Base-by-base conservation (phyloP, 2,797 vertebrate genomes). In the Potorous gilbertii region DNA sequence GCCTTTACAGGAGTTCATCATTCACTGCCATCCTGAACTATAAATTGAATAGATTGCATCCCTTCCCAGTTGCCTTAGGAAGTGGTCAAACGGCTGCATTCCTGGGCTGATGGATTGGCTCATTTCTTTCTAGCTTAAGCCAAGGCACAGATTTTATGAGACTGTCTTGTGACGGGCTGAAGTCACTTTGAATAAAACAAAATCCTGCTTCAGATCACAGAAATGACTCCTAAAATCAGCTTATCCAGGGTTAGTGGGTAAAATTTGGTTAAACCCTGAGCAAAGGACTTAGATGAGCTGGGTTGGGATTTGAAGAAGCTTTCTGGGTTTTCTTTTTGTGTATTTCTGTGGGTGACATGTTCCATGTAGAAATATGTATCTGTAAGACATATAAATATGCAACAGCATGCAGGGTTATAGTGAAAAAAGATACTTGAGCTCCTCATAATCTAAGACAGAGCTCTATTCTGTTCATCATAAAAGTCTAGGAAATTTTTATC, bases 41-140 rank as follows among this genome's bases (percentile, higher is more conserved):
- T 98, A 98, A 99, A 98, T 93, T 97, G 98, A 98, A 98, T 98
- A 98, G 98, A 98, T 98, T 98, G 97, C 98, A 98, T 96, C 98
- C 97, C 97, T 98, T 98, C 97, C 98, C 94, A 29, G 97, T 97
- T 97, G 98, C 98, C 97, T 98, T 98, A 98, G 98, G 98, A 99
- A 98, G 98, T 98, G 98, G 98, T 98, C 98, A 98, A 98, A 98
- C 89, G 66, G 98, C 97, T 94, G 1, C 98, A 98, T 99, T 98
- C 98, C 98, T 98, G 96, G 97, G 93, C 98, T 98, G 98, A 98
- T 98, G 98, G 98, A 98, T 98, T 98, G 98, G 97, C 52, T 92
- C 5, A 56, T 96, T 99, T 98, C 98, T 98, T 96, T 98, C 97
- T 97, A 98, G 95, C 96, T 96, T 97, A 98, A 98, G 97, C 98